Conservation (phyloP, 2,888 invertebrate genomes). For the Priocnemis perturbator region DNA sequence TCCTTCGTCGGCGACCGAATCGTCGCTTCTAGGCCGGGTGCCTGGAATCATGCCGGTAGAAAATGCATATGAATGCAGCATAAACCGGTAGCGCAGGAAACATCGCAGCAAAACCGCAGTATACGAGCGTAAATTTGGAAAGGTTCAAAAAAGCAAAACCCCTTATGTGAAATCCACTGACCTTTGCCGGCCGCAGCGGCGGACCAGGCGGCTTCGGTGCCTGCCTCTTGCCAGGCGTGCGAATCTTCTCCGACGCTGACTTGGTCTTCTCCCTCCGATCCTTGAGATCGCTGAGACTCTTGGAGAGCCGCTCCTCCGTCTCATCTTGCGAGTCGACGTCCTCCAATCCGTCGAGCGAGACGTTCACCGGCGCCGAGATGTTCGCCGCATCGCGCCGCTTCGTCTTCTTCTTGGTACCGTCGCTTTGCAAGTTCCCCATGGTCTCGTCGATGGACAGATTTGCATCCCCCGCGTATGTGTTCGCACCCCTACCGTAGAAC, state of each 20-base stretch:
- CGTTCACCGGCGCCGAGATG: not conserved
- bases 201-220: conserved; percentile 63
- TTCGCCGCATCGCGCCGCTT: conserved; percentile 48
- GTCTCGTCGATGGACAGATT: conserved; percentile 17
- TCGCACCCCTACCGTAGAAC: conserved; percentile 46
- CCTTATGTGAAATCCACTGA: not conserved
- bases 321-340: conserved; percentile 18
- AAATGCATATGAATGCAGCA: too few species aligned
- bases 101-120: too few species aligned
- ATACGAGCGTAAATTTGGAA: too few species aligned
- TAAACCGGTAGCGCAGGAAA: too few species aligned
- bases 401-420: conserved; percentile 64
- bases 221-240: conserved; percentile 63
- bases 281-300: conserved; percentile 31
- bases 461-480: conserved; percentile 8
- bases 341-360: conserved; percentile 19
- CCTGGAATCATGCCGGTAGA: too few species aligned
- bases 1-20: too few species aligned
- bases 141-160: too few species aligned
- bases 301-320: conserved; percentile 13
- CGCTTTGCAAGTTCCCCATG: conserved; percentile 74
- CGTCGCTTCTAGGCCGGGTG: too few species aligned
- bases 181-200: not conserved
- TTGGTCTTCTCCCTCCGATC: conserved; percentile 27
- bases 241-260: conserved; percentile 58